Conservation (phyloP, 2,797 vertebrate species). For the Siniperca undulata region DNA sequence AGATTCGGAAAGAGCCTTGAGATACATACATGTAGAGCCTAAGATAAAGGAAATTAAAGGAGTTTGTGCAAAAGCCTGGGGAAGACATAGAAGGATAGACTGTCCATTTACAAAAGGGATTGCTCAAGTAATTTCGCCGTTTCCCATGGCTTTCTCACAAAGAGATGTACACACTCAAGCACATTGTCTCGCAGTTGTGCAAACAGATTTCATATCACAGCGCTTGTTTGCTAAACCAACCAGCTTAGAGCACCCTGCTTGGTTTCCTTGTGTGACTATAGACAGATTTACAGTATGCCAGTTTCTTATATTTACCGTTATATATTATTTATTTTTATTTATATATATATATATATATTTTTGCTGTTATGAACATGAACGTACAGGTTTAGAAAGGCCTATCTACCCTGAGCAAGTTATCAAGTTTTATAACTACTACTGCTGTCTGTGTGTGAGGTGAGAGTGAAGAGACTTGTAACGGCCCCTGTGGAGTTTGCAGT, state of each 20-base stretch:
- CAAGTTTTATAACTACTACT: slow-evolving; percentile 11
- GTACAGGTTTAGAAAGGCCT: slow-evolving; percentile 23
- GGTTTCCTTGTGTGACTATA: slow-evolving; percentile 36
- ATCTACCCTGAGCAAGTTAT: slow-evolving; percentile 5
- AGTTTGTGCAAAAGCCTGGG: slow-evolving; percentile 30
- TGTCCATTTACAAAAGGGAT: slow-evolving; percentile 65
- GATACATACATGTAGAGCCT: slow-evolving; percentile 19
- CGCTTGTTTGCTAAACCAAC: slow-evolving; percentile 66
- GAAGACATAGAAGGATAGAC: slow-evolving; percentile 44
- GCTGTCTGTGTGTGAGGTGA: slow-evolving; percentile 7
- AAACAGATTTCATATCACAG: slow-evolving; percentile 67
- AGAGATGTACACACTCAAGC: slow-evolving; percentile 41
- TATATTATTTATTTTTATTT: no score
- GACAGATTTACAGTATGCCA: slow-evolving; percentile 17
- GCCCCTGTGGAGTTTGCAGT: slow-evolving; percentile 17
- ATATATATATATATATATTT: no score
- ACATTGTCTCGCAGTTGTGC: slow-evolving; percentile 63
- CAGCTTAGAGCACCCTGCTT: slow-evolving; percentile 41
- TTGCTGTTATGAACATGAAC: slow-evolving; percentile 12
- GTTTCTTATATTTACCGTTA: slow-evolving; percentile 40
- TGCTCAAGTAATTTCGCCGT: slow-evolving; percentile 53
- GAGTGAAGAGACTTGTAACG: slow-evolving; percentile 2
- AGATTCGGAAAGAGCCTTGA: slow-evolving; percentile 21
- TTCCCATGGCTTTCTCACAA: slow-evolving; percentile 23
- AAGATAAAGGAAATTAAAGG: slow-evolving; percentile 59